phyloP scores from a whole-genome alignment of 2,113 vertebrate species.

The Mesitornis unicolor region DNA sequence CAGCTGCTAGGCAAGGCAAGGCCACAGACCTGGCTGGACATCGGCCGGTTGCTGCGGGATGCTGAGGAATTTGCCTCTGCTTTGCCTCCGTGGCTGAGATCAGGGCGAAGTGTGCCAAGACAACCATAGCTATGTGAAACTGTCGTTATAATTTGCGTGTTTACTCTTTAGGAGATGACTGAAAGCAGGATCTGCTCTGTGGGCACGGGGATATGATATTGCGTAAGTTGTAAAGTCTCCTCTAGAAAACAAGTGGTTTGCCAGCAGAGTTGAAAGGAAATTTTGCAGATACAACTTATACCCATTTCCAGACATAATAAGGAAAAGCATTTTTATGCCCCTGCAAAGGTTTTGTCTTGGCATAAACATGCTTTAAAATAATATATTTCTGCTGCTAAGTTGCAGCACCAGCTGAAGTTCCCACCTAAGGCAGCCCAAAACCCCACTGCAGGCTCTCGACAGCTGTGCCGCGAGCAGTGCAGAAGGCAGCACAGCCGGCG shows the following conservation, averaged over 20 bases:
- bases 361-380: not conserved
- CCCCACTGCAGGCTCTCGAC: not conserved
- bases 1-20: accelerated
- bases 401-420: not conserved
- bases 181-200: not conserved
- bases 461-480: accelerated
- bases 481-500: not conserved
- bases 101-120: not conserved
- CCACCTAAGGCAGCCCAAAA: not conserved
- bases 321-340: not conserved
- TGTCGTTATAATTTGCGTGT: not conserved
- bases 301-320: not conserved
- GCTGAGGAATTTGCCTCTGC: not conserved
- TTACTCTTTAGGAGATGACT: not conserved
- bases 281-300: not conserved
- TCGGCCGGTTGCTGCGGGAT: not conserved
- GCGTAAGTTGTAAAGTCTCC: not conserved
- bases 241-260: not conserved
- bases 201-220: not conserved
- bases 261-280: not conserved
- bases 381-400: accelerated
- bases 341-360: not conserved
- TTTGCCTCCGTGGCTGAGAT: not conserved
- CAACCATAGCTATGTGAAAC: not conserved
- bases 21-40: accelerated